Base-by-base conservation (phyloP, 2,888 invertebrate species). In the Oxystoma pomonae region DNA sequence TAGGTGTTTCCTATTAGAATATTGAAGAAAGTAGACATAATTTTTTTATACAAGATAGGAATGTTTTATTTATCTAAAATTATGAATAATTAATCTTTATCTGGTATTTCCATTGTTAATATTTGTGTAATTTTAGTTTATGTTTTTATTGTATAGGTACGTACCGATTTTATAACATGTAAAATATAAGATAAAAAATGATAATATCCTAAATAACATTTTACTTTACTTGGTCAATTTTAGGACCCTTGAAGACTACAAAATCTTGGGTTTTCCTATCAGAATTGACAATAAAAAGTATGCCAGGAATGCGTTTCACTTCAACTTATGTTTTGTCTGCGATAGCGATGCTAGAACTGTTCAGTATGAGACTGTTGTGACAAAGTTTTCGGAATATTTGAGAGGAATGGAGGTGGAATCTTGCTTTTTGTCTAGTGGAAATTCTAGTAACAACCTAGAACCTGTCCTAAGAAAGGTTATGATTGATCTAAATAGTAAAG, bases 271-370 rank as follows among this genome's bases (percentile, higher is more conserved):
- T 0, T 96, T 92, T 79, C 97, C 97, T 0, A 92, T 96, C 52
- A 86, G 90, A 68, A 96, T 98, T 64, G 91, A 93, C 72, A 89
- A 91, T 79, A 87, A 91, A 58, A 90, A 93, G 74, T 98, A 98
- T 81, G 90, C 90, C 16, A 84, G 98, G 60, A 98, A 98, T 81
- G 93, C 94, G n/a, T 92, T 94, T 74, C 90, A 96, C 67, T 98
- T 98, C 82, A 98, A 98, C 81, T 81, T 96, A 22, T 96, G 96
- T 79, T 95, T 98, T 77, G 95, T 97, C 0, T 96, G 95, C 75
- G 93, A 95, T 76, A 90, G 92, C 59, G 89, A 90, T 83, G 91
- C 94, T 0, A 86, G 94, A 63, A 94, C 96, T 0, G 91, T 93
- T 1, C 95, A 94, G 74, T 97, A 96, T 79, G 97, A 98, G 76